Base-by-base conservation (phyloP, 2,888 invertebrate genomes). In the Agriopis marginaria region DNA sequence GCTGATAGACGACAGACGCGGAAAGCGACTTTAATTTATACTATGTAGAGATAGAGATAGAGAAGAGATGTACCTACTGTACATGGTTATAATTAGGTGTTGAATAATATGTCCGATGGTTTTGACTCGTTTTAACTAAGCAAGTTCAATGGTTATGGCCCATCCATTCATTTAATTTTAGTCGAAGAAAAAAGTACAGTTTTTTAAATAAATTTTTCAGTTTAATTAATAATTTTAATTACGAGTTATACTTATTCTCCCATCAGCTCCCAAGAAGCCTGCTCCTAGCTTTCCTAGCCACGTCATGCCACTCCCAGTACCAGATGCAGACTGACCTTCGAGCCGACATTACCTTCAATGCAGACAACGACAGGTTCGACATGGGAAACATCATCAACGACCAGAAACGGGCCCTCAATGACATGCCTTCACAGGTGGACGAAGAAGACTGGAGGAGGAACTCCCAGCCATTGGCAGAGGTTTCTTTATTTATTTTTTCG, bases 321-420 rank as follows among this genome's bases (percentile, higher is more conserved):
- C 64, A 67, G 0, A 32, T 78, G 0, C 74, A 77, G 5, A 47
- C 63, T 0, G 80, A 65, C 0, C 49, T 88, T 62, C 82, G 64
- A 39, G 87, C 92, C 0, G 92, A 92, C 61, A 78, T 92, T 0
- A 85, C 76, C 0, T 92, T 89, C 53, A 84, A 79, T 0, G 86
- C 83, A 91, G 56, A 77, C 1, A 92, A 90, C 69, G 88, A 91
- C 45, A 79, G 92, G 2, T 92, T 84, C 50, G 90, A 92, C 68
- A 23, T 92, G 0, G 66, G 79, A 0, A 67, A 77, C 3, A 71
- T 92, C 32, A 74, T 90, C 0, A 42, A 71, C 0, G 80, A 82
- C 0, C 83, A 83, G 45, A 85, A 82, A n/a, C 72, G 72, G 53
- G 62, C 61, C 9, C 49, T 44, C 32, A 11, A 54, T 5, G 63